Conservation (phyloP, 2,797 vertebrate species). For the Phrynocephalus guinanensis region DNA sequence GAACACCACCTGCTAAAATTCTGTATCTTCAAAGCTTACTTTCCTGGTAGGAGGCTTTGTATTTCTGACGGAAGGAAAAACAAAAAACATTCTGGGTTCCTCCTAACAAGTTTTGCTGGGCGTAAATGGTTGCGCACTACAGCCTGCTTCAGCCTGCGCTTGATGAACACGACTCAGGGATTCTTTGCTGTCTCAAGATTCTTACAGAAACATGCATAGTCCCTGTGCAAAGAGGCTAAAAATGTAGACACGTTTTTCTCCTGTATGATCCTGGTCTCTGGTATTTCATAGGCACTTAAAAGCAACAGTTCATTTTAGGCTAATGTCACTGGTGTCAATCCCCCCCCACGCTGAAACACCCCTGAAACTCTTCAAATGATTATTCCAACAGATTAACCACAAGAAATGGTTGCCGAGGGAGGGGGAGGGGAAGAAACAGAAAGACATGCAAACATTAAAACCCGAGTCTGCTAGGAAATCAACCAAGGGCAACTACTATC, state of each 20-base stretch:
- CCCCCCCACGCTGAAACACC: constrained; percentile 9
- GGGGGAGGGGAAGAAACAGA: background rate
- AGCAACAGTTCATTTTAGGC: constrained; percentile 19
- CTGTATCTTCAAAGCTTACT: too few species aligned
- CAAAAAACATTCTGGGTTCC: too few species aligned
- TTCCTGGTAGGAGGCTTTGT: too few species aligned
- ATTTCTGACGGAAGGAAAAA: too few species aligned
- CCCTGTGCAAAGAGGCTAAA: background rate
- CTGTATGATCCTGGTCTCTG: background rate
- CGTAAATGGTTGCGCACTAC: too few species aligned
- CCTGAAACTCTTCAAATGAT: constrained; percentile 24
- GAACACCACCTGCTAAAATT: too few species aligned
- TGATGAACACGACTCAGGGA: too few species aligned
- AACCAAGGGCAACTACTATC: background rate
- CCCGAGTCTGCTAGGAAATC: background rate
- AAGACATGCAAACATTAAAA: background rate
- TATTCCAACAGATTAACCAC: constrained; percentile 28
- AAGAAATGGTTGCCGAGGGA: background rate
- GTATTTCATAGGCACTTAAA: constrained; percentile 9
- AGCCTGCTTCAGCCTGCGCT: too few species aligned
- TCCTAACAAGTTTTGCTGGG: too few species aligned
- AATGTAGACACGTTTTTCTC: background rate
- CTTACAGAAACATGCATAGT: too few species aligned
- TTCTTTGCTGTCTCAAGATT: too few species aligned
- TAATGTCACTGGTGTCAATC: constrained; percentile 38